These are phyloP conservation scores for Vidua chalybeata DNA, from an alignment of 2,113 vertebrate genomes.

Conservation along the genomic window DNA sequence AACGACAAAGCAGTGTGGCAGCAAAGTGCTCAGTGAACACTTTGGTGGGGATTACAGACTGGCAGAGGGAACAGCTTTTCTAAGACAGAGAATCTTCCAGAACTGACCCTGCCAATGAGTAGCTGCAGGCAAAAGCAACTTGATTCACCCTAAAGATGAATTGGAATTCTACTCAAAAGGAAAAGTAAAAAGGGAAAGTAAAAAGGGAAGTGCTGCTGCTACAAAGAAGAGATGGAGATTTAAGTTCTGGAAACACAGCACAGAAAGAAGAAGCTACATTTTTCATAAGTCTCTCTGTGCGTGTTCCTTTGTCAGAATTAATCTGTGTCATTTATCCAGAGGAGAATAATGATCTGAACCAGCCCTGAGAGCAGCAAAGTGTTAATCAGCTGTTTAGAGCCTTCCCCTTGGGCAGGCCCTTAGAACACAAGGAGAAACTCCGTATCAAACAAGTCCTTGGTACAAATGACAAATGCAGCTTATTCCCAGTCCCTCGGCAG, in stretches of 20 bases:
- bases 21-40: neutral
- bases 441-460: neutral
- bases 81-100: neutral
- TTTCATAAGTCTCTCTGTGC: neutral
- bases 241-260: neutral
- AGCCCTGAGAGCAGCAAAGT: neutral
- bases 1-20: neutral
- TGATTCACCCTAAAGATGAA: neutral
- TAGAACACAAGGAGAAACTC: neutral
- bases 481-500: neutral
- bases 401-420: neutral
- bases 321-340: neutral
- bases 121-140: neutral
- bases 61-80: neutral
- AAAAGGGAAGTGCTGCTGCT: neutral
- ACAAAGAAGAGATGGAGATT: neutral
- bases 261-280: neutral
- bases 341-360: neutral
- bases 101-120: neutral
- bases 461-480: neutral
- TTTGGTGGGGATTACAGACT: neutral
- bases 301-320: neutral
- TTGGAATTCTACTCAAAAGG: neutral
- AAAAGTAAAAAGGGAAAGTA: neutral
- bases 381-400: neutral